These are phyloP conservation scores for Cotesia congregata DNA, from an alignment of 2,888 invertebrate species.

Conservation along the genomic window DNA sequence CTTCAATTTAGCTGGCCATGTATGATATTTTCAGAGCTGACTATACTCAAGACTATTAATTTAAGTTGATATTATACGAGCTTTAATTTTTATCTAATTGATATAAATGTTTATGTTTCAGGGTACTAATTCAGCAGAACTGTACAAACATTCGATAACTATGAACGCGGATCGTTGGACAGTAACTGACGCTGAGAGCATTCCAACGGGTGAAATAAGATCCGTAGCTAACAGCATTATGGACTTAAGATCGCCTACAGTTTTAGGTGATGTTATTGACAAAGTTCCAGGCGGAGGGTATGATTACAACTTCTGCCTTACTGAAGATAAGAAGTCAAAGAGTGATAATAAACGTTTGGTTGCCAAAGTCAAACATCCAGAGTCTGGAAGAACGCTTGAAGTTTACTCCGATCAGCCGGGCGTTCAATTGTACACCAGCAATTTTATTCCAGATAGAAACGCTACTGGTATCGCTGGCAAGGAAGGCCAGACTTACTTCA, in stretches of 20 bases:
- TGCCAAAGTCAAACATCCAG: slow-evolving; percentile 78
- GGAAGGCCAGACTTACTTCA: slow-evolving; percentile 77
- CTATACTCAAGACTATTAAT: no score
- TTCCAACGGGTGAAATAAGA: slow-evolving; percentile 83
- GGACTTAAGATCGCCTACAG: slow-evolving; percentile 80
- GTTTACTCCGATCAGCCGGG: slow-evolving; percentile 91
- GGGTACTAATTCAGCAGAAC: slow-evolving; percentile 75
- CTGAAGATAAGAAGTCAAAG: slow-evolving; percentile 43
- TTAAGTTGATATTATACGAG: no score
- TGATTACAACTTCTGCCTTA: slow-evolving; percentile 86
- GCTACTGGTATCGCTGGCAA: slow-evolving; percentile 77
- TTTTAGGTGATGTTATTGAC: slow-evolving; percentile 78
- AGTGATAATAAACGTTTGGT: slow-evolving; percentile 73
- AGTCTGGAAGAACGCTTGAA: slow-evolving; percentile 82
- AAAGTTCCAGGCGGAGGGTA: slow-evolving; percentile 81
- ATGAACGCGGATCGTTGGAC: slow-evolving; percentile 86
- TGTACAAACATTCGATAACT: slow-evolving; percentile 79
- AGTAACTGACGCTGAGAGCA: slow-evolving; percentile 78
- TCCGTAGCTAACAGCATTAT: slow-evolving; percentile 80
- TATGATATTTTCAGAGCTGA: slow-evolving; percentile 64
- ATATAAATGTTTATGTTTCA: slow-evolving; percentile 56
- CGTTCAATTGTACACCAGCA: slow-evolving; percentile 90
- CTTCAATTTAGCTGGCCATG: slow-evolving; percentile 94
- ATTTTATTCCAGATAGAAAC: slow-evolving; percentile 78
- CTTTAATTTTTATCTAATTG: slow-evolving; percentile 25